Base-by-base conservation (phyloP, 2,113 vertebrate species). In the Scolopax mira region DNA sequence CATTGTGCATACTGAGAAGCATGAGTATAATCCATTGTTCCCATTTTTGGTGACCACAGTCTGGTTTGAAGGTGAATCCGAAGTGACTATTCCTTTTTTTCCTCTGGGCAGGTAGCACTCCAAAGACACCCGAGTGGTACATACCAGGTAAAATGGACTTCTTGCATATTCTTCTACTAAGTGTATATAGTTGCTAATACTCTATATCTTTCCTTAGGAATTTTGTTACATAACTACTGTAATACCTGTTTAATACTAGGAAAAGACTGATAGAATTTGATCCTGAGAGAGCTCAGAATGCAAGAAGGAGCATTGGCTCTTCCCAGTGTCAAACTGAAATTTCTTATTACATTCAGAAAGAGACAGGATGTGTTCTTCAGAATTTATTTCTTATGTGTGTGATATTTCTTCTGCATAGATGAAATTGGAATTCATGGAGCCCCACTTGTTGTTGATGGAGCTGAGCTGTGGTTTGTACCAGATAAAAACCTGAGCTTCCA, bases 401-500 rank as follows among this genome's bases (percentile, higher is more conserved):
- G 78, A 21, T 93, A 35, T 83, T 92, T 73, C 71, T 94, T 90
- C 48, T 55, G 39, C 65, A 13, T 88, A 98, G 98, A 98, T 86
- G 97, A 96, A 99, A 98, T 91, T 58, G 98, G 98, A 69, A 98
- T 98, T 97, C 98, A 99, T 79, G 97, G 99, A 54, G 89, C 98
- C 10, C 98, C 99, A 0, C 71, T 99, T 94, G 97, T 99, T 89
- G 78, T 99, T 79, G 99, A 99, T 85, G 98, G 97, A 60, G 97
- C 98, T 61, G 99, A 99, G 98, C 99, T 99, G 82, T 99, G 99
- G 99, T 99, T 99, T 95, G 98, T 99, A 65, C 88, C 93, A 13
- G 95, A 99, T 48, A 98, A 98, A 21, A 95, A 66, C 64, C 96
- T 99, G 37, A 97, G 86, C 77, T 98, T 97, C 61, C 98, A 99